phyloP scores from a whole-genome alignment of 2,113 vertebrate genomes.

The Phylloscopus trochiloides region DNA sequence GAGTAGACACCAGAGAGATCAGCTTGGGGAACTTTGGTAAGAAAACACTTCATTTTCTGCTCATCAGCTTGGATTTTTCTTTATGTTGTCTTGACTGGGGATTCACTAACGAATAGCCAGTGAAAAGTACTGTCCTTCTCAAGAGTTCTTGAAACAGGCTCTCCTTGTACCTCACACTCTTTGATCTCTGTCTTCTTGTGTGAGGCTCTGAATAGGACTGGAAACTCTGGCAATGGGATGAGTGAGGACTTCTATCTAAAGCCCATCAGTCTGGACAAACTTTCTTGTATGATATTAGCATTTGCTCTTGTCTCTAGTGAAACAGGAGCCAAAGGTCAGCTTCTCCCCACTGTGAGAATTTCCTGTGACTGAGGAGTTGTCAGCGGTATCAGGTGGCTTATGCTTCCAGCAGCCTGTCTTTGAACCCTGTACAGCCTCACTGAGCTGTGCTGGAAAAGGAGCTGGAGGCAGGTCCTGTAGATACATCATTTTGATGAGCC shows the following conservation, averaged over 20 bases:
- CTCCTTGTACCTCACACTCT: neutral
- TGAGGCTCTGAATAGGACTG: neutral
- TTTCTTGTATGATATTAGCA: neutral
- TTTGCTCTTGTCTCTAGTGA: neutral
- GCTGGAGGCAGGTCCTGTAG: neutral
- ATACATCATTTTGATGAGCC: neutral
- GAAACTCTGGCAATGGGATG: neutral
- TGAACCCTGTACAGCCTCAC: neutral
- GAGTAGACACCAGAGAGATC: conserved; percentile 81
- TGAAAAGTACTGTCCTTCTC: neutral
- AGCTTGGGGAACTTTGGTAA: conserved; percentile 91
- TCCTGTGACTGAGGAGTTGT: neutral
- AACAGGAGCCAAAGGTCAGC: neutral
- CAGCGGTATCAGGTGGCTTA: neutral
- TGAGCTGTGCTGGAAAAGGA: neutral
- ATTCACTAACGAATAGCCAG: neutral
- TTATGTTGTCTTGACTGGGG: neutral
- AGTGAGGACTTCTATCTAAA: neutral
- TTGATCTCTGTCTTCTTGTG: neutral
- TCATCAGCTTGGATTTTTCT: neutral
- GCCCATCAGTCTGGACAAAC: neutral
- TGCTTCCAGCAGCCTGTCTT: neutral
- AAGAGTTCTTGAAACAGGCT: neutral
- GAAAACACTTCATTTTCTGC: conserved; percentile 16
- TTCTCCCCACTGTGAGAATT: neutral